Conservation (phyloP, 2,113 vertebrate species). For the Xerus inauris region DNA sequence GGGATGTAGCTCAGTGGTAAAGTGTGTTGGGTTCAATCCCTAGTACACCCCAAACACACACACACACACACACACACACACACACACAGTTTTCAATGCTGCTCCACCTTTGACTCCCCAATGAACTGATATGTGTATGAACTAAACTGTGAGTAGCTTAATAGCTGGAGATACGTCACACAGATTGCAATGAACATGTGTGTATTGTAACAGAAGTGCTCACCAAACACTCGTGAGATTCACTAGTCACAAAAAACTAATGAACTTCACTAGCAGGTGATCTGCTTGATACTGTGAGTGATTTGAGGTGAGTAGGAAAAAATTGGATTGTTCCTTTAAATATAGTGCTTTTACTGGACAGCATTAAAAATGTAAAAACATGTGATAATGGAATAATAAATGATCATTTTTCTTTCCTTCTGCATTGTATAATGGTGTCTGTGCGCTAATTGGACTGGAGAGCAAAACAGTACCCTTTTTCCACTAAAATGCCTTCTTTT, state of each 20-base stretch:
- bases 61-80: too few relatives aligned
- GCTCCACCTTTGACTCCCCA: too few relatives aligned
- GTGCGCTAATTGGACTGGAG: neutral
- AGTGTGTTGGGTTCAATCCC: too few relatives aligned
- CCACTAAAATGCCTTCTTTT: neutral
- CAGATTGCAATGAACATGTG: neutral
- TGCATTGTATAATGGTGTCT: neutral
- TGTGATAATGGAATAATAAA: neutral
- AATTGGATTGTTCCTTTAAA: neutral
- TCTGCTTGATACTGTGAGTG: neutral
- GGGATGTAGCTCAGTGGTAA: too few relatives aligned
- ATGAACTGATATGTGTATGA: too few relatives aligned
- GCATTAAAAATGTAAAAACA: constrained; percentile 31
- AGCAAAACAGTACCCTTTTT: neutral
- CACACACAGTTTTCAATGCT: too few relatives aligned
- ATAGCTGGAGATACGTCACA: too few relatives aligned
- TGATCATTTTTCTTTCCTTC: neutral
- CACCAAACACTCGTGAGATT: neutral
- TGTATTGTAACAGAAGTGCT: neutral
- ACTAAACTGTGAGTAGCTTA: too few relatives aligned
- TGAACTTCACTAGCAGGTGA: neutral
- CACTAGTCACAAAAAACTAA: neutral
- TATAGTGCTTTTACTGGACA: neutral
- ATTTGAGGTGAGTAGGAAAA: neutral
- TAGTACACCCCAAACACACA: too few relatives aligned